These are phyloP conservation scores for Antheraea mylitta DNA, from an alignment of 1,140 invertebrate genomes.

Conservation along the genomic window DNA sequence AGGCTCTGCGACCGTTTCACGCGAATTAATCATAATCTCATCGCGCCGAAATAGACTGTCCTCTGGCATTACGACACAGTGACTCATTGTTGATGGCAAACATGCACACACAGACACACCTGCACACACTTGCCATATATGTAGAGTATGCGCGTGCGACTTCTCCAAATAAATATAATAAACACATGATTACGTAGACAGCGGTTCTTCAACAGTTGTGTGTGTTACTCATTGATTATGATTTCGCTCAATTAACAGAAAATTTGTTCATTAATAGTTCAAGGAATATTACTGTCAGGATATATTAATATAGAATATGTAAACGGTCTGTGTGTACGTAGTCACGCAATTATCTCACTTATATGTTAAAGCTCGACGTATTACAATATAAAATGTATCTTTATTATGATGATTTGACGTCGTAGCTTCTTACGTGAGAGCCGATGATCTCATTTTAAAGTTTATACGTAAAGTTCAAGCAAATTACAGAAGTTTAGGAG, in stretches of 20 bases:
- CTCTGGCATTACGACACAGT: slow-evolving; percentile 62
- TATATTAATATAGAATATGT: background rate
- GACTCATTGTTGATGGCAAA: slow-evolving; percentile 60
- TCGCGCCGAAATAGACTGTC: slow-evolving; percentile 70
- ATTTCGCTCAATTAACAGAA: slow-evolving; percentile 34
- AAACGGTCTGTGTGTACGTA: background rate
- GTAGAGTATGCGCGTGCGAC: slow-evolving; percentile 44
- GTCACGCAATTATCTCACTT: background rate
- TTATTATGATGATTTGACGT: background rate
- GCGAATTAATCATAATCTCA: slow-evolving; percentile 70
- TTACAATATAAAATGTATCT: background rate
- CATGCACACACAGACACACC: slow-evolving; percentile 41
- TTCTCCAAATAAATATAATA: slow-evolving; percentile 50
- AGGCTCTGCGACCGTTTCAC: slow-evolving; percentile 42
- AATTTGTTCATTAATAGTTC: slow-evolving; percentile 40
- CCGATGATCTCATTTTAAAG: no score
- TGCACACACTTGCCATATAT: slow-evolving; percentile 53
- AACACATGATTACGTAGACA: slow-evolving; percentile 51
- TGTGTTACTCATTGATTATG: slow-evolving; percentile 27
- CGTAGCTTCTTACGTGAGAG: no score
- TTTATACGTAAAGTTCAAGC: no score
- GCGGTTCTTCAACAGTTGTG: slow-evolving; percentile 49
- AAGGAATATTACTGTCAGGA: slow-evolving; percentile 29
- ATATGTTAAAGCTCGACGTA: background rate
- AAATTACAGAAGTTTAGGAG: no score